These are phyloP conservation scores for Odontocolon sp. DNA, from an alignment of 2,888 invertebrate species.

Conservation along the genomic window DNA sequence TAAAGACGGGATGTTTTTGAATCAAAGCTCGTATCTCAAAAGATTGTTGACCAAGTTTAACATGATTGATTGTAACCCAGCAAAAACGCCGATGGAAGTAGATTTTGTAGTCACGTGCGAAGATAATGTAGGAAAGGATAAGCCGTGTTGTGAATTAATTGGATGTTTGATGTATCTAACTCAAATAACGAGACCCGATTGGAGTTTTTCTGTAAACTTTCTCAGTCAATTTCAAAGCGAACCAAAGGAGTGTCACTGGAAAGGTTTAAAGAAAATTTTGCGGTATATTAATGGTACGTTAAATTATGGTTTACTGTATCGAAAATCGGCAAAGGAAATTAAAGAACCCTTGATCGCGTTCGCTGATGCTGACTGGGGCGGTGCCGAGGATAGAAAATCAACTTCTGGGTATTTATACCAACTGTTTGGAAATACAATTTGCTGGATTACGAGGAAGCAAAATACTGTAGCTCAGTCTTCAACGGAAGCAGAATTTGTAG, in stretches of 20 bases:
- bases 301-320: background rate
- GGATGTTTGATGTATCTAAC: slow-evolving; percentile 61
- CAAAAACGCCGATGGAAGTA: slow-evolving; percentile 63
- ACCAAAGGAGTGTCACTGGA: slow-evolving; percentile 58
- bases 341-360: slow-evolving; percentile 59
- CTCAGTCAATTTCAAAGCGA: slow-evolving; percentile 53
- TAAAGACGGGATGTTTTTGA: slow-evolving; percentile 60
- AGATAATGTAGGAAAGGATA: slow-evolving; percentile 17
- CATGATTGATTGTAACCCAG: slow-evolving; percentile 67
- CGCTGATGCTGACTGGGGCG: slow-evolving; percentile 68
- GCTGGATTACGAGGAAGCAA: slow-evolving; percentile 73
- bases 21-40: slow-evolving; percentile 64
- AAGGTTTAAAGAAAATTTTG: slow-evolving; percentile 62
- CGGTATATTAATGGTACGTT: slow-evolving; percentile 58
- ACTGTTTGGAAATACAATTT: slow-evolving; percentile 66
- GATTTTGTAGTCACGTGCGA: slow-evolving; percentile 47
- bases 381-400: slow-evolving; percentile 64
- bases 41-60: slow-evolving; percentile 64
- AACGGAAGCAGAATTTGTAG: slow-evolving; percentile 75
- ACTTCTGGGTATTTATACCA: slow-evolving; percentile 69
- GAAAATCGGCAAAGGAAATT: no score
- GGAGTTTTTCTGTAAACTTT: slow-evolving; percentile 54
- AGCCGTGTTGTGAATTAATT: slow-evolving; percentile 59
- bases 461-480: slow-evolving; percentile 68
- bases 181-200: slow-evolving; percentile 52